Conservation (phyloP, 1,140 invertebrate genomes). For the Anastrepha ludens region DNA sequence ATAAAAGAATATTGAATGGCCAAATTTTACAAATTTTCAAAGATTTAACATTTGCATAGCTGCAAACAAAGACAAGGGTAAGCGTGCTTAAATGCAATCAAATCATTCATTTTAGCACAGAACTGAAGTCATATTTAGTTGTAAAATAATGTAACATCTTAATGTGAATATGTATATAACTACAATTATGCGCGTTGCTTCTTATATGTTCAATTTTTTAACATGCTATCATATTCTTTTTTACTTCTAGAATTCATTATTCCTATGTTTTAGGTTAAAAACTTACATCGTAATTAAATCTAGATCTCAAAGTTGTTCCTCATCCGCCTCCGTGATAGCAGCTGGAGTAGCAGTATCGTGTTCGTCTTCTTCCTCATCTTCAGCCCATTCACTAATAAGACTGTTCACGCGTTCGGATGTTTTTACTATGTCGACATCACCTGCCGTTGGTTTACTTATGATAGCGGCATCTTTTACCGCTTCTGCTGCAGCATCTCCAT, state of each 20-base stretch:
- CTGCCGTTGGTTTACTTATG: constrained; percentile 1
- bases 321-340: constrained; percentile 57
- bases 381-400: constrained; percentile 71
- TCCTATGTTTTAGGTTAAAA: background rate
- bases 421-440: constrained; percentile 37
- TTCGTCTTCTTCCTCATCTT: constrained; percentile 68
- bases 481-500: background rate
- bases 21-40: background rate
- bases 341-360: constrained; percentile 51
- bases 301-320: constrained; percentile 69
- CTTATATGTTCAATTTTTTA: background rate
- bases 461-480: constrained; percentile 47
- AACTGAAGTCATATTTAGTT: background rate
- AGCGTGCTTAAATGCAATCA: background rate
- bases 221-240: background rate
- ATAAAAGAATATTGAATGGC: no score
- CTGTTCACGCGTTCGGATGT: constrained; percentile 65
- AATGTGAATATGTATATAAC: background rate
- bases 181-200: background rate
- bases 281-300: constrained; percentile 73
- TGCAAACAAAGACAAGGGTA: background rate
- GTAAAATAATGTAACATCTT: constrained; percentile 16
- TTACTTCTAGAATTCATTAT: background rate
- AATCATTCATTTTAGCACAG: background rate
- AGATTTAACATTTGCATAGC: background rate